These are phyloP conservation scores for Polypterus bichir DNA, from an alignment of 2,113 vertebrate genomes.

Conservation along the genomic window DNA sequence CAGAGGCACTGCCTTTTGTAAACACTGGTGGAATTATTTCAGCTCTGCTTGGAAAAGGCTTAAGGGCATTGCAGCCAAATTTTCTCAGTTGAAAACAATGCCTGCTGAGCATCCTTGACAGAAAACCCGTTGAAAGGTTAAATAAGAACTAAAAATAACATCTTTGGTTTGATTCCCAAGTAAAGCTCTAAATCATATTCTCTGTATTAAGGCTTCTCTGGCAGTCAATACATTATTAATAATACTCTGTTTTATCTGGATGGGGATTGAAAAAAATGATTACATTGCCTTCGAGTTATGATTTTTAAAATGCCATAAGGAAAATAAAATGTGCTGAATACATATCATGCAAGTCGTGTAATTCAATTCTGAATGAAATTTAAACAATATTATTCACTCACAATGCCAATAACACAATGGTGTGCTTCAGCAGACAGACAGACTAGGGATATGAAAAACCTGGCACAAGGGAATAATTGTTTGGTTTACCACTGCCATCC, in stretches of 20 bases:
- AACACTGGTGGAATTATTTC: no score
- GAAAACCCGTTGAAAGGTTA: background rate
- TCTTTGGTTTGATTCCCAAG: slow-evolving; percentile 12
- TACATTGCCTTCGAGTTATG: slow-evolving; percentile 39
- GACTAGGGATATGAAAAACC: background rate
- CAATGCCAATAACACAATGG: background rate
- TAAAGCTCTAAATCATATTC: slow-evolving; percentile 20
- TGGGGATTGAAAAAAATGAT: slow-evolving; percentile 33
- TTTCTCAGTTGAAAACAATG: no score
- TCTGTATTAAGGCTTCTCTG: slow-evolving; percentile 17
- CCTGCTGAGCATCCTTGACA: no score
- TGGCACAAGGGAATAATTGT: background rate
- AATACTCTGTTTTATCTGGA: slow-evolving; percentile 30
- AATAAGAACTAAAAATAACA: slow-evolving; percentile 21
- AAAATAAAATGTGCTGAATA: slow-evolving; percentile 37
- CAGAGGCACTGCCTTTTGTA: no score
- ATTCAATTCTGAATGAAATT: slow-evolving; percentile 4
- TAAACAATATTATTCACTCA: slow-evolving; percentile 1
- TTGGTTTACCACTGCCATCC: background rate
- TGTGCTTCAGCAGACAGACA: background rate
- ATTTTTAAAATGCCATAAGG: slow-evolving; percentile 46
- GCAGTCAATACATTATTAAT: slow-evolving; percentile 39
- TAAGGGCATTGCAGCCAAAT: no score
- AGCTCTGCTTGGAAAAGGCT: no score
- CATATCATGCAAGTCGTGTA: slow-evolving; percentile 2